Conservation (phyloP, 2,113 vertebrate genomes). For the Strix aluco region DNA sequence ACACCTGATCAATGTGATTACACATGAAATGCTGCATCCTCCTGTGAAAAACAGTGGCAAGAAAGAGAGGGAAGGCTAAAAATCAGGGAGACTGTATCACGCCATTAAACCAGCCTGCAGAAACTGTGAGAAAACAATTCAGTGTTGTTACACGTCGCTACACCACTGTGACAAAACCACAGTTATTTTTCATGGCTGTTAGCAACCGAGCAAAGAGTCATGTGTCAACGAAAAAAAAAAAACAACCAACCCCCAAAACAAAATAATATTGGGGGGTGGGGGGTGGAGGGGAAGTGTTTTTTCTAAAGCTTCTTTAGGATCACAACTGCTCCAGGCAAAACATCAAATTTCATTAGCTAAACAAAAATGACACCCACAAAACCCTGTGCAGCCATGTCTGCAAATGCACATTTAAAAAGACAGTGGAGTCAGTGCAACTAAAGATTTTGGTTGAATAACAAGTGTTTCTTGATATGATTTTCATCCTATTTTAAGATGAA, state of each 20-base stretch:
- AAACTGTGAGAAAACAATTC: neutral
- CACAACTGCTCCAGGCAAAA: neutral
- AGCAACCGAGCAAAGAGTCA: neutral
- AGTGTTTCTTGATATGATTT: neutral
- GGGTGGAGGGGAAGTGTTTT: fast-evolving
- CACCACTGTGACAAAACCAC: neutral
- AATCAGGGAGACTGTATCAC: fast-evolving
- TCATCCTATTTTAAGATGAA: neutral
- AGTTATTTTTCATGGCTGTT: neutral
- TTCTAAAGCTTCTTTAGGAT: neutral
- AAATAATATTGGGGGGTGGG: neutral
- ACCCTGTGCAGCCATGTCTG: neutral
- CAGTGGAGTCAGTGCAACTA: neutral
- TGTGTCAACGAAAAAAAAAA: neutral
- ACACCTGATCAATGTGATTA: fast-evolving
- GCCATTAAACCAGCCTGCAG: neutral
- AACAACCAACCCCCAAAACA: neutral
- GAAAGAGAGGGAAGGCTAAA: neutral
- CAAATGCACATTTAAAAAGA: neutral
- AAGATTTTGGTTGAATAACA: neutral
- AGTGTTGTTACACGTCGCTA: neutral
- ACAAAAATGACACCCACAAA: neutral
- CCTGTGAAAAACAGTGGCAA: neutral
- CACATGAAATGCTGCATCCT: neutral
- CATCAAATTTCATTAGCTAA: neutral